These are phyloP conservation scores for Phalacrocorax pelagicus DNA, from an alignment of 2,113 vertebrate genomes.

Conservation along the genomic window DNA sequence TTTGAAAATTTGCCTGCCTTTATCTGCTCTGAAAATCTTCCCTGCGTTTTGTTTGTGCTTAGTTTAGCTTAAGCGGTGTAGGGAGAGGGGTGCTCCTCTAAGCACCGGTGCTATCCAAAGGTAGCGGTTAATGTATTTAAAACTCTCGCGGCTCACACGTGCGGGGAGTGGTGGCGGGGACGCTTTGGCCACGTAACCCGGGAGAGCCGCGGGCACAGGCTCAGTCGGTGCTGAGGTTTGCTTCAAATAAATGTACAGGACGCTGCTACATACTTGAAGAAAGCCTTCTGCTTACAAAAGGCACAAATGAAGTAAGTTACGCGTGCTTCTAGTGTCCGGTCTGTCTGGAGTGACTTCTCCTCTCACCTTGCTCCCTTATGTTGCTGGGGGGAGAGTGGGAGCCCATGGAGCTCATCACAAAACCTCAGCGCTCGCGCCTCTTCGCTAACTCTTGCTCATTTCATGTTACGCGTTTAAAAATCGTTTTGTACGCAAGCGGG, in stretches of 20 bases:
- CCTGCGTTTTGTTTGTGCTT: background rate
- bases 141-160: too few species aligned
- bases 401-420: background rate
- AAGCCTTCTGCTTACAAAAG: background rate
- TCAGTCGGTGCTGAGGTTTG: too few species aligned
- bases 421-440: background rate
- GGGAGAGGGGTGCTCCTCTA: too few species aligned
- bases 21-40: background rate
- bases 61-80: background rate
- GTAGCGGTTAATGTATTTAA: background rate
- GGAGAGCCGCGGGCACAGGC: background rate
- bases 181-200: background rate
- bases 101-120: too few species aligned
- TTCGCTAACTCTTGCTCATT: too few species aligned
- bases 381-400: background rate
- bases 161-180: background rate
- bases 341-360: background rate
- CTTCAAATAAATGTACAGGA: background rate
- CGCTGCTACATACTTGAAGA: background rate
- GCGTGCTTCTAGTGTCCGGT: background rate
- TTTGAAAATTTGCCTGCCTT: background rate
- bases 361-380: background rate
- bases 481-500: background rate
- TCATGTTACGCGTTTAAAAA: background rate
- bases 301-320: background rate